Evolutionary conservation across 2,888 invertebrate genomes (phyloP), one percentile per base, ranked within the genome.

Genomic region (Criorhina ranunculi): DNA sequence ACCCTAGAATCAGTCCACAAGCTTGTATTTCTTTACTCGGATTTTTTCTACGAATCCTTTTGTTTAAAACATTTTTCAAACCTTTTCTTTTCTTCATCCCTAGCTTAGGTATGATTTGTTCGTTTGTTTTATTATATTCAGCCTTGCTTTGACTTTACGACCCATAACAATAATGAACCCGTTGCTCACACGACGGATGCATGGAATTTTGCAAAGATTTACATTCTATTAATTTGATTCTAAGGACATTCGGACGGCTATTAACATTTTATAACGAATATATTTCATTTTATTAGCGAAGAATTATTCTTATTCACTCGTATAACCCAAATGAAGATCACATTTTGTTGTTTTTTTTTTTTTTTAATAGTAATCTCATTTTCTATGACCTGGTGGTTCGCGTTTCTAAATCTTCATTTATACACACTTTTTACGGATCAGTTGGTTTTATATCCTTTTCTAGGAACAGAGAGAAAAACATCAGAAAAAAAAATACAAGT

Each of bases 381-480:
- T 40, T 11, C 31, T 5, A 8, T 8, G n/a, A 33, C 29, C 31
- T n/a, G 29, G 31, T 40, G 37, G 29, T 17, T 59, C 46, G 31
- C 29, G 12, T 31, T 49, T 31, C 19, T 70, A 70, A 66, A 72
- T 70, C 44, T 64, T 66, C 77, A 70, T 67, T 77, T 77, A 77
- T 67, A 55, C 72, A 60, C 72, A 67, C 55, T 66, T 67, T 77
- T 82, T 72, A 72, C 66, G 46, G 66, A 60, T 77, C 53, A 60
- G 44, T 59, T 62, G 33, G 33, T 72, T 72, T 76, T 46, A 57
- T 77, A 9, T 51, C 35, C 15, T 37, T 24, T 35, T 12, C 35
- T 59, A 35, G 31, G 17, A 55, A 17, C 5, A 42, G 9, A 12
- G 15, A 24, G 12, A n/a, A n/a, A n/a, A n/a, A 37, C 5, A 59